These are phyloP conservation scores for Dorcus hopei DNA, from an alignment of 2,888 invertebrate genomes.

Conservation along the genomic window DNA sequence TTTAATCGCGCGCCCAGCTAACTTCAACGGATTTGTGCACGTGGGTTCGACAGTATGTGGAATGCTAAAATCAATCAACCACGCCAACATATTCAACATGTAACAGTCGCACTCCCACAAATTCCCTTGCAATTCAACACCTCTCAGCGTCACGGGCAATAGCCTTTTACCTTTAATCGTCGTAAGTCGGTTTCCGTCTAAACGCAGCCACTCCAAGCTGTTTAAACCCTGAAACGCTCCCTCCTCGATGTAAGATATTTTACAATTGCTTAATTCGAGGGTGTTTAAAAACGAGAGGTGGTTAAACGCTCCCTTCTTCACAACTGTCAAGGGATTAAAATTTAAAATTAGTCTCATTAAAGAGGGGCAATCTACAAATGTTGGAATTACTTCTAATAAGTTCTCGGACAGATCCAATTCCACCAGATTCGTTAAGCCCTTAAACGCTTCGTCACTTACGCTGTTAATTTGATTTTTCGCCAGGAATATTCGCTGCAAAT, in stretches of 20 bases:
- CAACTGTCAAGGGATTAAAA: constrained; percentile 74
- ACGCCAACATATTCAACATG: constrained; percentile 70
- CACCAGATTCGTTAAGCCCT: constrained; percentile 80
- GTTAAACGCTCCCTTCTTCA: constrained; percentile 71
- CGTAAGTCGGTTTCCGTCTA: constrained; percentile 78
- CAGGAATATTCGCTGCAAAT: constrained; percentile 83
- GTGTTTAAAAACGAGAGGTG: constrained; percentile 73
- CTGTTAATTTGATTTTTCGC: constrained; percentile 74
- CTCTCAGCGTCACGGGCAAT: constrained; percentile 72
- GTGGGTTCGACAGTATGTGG: constrained; percentile 76
- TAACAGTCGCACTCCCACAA: constrained; percentile 88
- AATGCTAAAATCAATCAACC: constrained; percentile 74
- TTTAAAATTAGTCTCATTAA: constrained; percentile 80
- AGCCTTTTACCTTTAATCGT: constrained; percentile 68
- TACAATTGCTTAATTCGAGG: constrained; percentile 78
- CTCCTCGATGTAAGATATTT: constrained; percentile 71
- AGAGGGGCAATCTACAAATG: constrained; percentile 74
- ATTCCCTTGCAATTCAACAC: constrained; percentile 80
- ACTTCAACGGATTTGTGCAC: constrained; percentile 67
- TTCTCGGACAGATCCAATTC: constrained; percentile 86
- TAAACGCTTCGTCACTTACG: constrained; percentile 78
- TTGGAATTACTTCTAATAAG: constrained; percentile 73
- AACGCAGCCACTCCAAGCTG: constrained; percentile 78
- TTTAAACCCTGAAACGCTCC: constrained; percentile 79
- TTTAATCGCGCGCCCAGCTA: constrained; percentile 66